Evolutionary conservation across 2,888 invertebrate genomes (phyloP), one percentile per base, ranked within the genome.

Genomic region (Axea sp.): DNA sequence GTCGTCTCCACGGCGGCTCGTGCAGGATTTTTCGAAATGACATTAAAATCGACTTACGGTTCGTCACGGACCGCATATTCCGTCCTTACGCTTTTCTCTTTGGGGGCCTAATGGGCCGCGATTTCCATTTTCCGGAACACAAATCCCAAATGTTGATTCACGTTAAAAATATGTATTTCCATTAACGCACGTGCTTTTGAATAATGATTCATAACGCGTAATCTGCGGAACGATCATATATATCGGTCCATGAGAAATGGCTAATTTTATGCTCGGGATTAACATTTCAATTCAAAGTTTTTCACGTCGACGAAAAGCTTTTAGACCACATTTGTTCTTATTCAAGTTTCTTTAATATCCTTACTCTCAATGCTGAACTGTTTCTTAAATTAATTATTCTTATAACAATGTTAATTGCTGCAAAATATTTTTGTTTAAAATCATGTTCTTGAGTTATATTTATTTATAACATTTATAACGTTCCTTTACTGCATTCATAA

Each of bases 11-110:
- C n/a, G n/a, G n/a, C n/a, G n/a, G n/a, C n/a, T n/a, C n/a, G n/a
- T n/a, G n/a, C n/a, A 24, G 65, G 17, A 77, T 78, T 83, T 83
- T 83, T 78, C 81, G 76, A 77, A 82, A 82, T 80, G 77, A 78
- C 76, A 67, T 12, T 41, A 64, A 75, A 78, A 77, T 79, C 81
- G 79, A 77, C 77, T 76, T 75, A 73, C 64, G 28, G 24, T 68
- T 68, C 64, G 64, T 53, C 69, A 68, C 55, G 69, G 72, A 43
- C n/a, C 47, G 33, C 47, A 57, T 64, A 62, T 68, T 43, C 33
- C n/a, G 22, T 3, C 24, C 26, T 30, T 14, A 7, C 24, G 33
- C 15, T 5, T 35, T 39, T 19, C 37, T 31, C 14, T 14, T 8
- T 31, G 12, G 24, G 19, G 12, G 17, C 17, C 73, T 43, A 41